Percentiles rank a stretch among this genome's conserved stretches.
These are phyloP conservation scores for Ambastaia sidthimunki DNA, from an alignment of 2,797 vertebrate genomes.

Conservation along the genomic window DNA sequence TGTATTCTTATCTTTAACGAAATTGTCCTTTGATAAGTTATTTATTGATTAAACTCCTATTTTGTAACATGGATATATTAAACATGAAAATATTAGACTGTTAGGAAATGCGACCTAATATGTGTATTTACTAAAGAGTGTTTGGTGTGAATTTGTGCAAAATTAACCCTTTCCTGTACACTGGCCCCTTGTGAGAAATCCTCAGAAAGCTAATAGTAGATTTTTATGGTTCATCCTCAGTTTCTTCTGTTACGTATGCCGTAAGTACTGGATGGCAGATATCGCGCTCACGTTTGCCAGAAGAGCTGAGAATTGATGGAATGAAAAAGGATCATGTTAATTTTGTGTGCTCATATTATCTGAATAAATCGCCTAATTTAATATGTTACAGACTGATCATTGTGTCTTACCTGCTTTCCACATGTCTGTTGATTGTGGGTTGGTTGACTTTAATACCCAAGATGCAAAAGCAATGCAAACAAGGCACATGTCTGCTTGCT, in stretches of 20 bases:
- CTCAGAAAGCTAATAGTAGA: slow-evolving; percentile 56
- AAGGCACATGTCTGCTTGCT: slow-evolving; percentile 91
- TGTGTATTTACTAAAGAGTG: slow-evolving; percentile 51
- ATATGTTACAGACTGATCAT: slow-evolving; percentile 28
- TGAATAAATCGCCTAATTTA: slow-evolving; percentile 34
- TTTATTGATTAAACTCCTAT: slow-evolving; percentile 45
- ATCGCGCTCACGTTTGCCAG: slow-evolving; percentile 93
- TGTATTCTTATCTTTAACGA: slow-evolving; percentile 35
- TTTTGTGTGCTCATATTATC: slow-evolving; percentile 51
- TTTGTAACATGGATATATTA: slow-evolving; percentile 45
- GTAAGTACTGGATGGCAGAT: slow-evolving; percentile 93
- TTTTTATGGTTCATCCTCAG: slow-evolving; percentile 59
- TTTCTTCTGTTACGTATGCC: slow-evolving; percentile 74
- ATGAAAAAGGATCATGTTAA: slow-evolving; percentile 32
- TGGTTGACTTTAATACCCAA: slow-evolving; percentile 91
- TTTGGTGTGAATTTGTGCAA: slow-evolving; percentile 52
- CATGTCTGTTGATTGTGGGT: slow-evolving; percentile 85
- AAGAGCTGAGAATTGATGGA: slow-evolving; percentile 81
- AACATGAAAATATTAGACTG: slow-evolving; percentile 47
- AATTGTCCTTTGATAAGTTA: slow-evolving; percentile 42
- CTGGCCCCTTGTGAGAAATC: slow-evolving; percentile 69
- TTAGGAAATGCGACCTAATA: slow-evolving; percentile 44
- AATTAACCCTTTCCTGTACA: slow-evolving; percentile 45
- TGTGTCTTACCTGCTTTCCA: slow-evolving; percentile 92
- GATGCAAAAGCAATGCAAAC: slow-evolving; percentile 93